Evolutionary conservation across 2,888 invertebrate genomes (phyloP), one percentile per base, ranked within the genome.

Genomic region (Polylopha cassiicola): DNA sequence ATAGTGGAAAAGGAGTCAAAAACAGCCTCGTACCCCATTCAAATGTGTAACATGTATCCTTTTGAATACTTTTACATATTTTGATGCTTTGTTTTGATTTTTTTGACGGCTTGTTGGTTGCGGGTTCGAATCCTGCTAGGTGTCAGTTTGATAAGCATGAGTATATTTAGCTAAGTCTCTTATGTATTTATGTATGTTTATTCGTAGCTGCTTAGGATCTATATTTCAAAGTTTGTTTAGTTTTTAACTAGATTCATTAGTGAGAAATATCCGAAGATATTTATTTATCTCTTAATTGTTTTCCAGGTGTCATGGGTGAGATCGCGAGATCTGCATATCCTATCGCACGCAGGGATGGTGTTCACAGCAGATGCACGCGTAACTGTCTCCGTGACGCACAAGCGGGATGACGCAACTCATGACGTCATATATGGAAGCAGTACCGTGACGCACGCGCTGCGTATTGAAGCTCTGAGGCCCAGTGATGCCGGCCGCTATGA

Each of bases 281-380:
- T 8, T 5, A 20, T 15, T 15, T 9, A 5, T 6, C 8, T 9
- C 14, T 6, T 5, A n/a, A 14, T 29, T 43, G 13, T 20, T 10
- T 71, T 73, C 18, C 80, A 92, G 92, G 91, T 92, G 37, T 91
- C 91, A 33, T 92, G 92, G 92, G 91, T 92, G 64, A 84, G 92
- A 5, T 88, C 88, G 39, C 86, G 86, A 20, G 92, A 92, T 70
- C 84, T 92, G 34, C 90, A 91, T 70, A 92, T 92, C 54, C 77
- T 92, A 51, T 88, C 91, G 29, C 90, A 90, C 45, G 90, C 89
- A 21, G 82, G 87, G 37, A 67, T 77, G 32, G 89, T 89, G 50
- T 92, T 91, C 75, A 91, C 91, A 38, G 89, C 89, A 21, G 92
- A 92, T 71, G 61, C 84, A 34, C 87, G 92, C 44, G 90, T 92